Evolutionary conservation across 2,797 vertebrate genomes (phyloP).

Genomic region (Melanotaenia pygmaea): DNA sequence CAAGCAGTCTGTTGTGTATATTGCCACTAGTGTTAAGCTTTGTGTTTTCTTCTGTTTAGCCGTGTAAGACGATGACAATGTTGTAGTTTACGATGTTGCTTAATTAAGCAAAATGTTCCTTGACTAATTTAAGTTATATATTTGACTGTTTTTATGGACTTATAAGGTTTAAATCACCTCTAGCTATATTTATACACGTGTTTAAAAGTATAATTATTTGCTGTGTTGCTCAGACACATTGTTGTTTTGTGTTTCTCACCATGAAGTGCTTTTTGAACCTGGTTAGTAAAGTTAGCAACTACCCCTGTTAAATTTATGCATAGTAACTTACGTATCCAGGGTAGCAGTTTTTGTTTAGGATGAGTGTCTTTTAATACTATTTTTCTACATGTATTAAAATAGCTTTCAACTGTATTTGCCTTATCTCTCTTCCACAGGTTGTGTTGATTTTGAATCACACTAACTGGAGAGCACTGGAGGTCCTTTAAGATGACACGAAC

Average conservation of each 20-base stretch:
- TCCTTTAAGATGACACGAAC: conserved; percentile 97
- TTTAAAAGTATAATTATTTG: conserved; percentile 10
- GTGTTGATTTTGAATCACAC: conserved; percentile 80
- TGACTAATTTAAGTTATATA: conserved; percentile 5
- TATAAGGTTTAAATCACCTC: neutral
- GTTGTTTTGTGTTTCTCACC: neutral
- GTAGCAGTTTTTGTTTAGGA: neutral
- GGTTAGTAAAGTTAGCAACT: conserved; percentile 29
- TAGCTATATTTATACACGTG: neutral
- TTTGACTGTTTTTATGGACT: neutral
- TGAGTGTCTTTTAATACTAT: neutral
- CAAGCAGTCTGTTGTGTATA: neutral
- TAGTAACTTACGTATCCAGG: neutral
- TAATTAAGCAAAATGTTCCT: neutral
- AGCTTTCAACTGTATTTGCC: conserved; percentile 15
- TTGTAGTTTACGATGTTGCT: neutral
- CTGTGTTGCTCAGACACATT: conserved; percentile 3
- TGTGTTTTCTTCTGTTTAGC: neutral
- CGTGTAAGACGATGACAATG: neutral
- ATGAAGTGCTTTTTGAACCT: neutral
- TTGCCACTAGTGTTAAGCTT: neutral
- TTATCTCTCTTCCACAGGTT: conserved; percentile 69
- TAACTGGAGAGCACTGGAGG: conserved; percentile 81
- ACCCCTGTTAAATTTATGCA: conserved; percentile 12
- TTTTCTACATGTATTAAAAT: neutral